Evolutionary conservation across 2,888 invertebrate genomes (phyloP), one percentile per base, ranked within the genome.

Genomic region (Metalampra italica): DNA sequence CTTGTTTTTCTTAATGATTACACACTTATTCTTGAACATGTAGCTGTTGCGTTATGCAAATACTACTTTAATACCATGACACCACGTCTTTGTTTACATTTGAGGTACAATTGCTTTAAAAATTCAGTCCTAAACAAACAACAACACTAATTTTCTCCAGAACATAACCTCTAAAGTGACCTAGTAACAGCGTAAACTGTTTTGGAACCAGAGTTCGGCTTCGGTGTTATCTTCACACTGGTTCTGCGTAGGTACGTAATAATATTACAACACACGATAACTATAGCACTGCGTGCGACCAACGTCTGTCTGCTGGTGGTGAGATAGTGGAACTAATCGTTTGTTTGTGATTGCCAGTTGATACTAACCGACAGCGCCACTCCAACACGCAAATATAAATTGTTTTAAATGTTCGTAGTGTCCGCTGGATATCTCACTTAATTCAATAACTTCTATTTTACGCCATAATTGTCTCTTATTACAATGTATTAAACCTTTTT

Each of bases 131-230:
- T 9, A 40, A 36, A n/a, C 15, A 22, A 9, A 12, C 15, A 15
- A 15, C 11, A 22, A 30, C 37, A 34, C 32, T 9, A 53, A 11
- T 51, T 36, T 36, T 49, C 45, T 53, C 46, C 46, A 36, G 41
- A 52, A 51, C 52, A 56, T 77, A 75, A 78, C 78, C 78, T 78
- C 71, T 62, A 55, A 59, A 70, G 52, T 69, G 68, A 75, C 71
- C 74, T 60, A 71, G 59, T 72, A 69, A 73, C 72, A 73, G 62
- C 53, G 47, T 12, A 7, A 34, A 37, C 13, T 37, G 45, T 39
- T 45, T 13, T 45, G 29, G 39, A 37, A 22, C 38, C n/a, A n/a
- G n/a, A n/a, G n/a, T n/a, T 9, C 12, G 11, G 55, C n/a, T 53
- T 55, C 52, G 47, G 62, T 52, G 62, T 72, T 74, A 63, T 53